Percentiles rank a stretch among this genome's conserved stretches.
phyloP scores from a whole-genome alignment of 1,140 invertebrate species.

The Paraescarpia echinospica region DNA sequence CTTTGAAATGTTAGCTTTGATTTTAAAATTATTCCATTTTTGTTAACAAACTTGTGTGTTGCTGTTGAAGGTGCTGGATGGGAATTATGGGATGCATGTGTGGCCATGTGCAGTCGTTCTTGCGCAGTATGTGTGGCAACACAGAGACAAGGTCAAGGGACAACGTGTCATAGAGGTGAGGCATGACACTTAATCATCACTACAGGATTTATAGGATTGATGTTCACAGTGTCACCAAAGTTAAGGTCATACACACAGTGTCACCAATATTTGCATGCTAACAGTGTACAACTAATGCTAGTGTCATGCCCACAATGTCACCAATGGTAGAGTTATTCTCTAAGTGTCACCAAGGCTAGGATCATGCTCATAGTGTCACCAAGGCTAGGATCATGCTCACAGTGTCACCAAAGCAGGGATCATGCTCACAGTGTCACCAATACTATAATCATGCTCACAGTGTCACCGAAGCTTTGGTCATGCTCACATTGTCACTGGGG shows the following conservation, averaged over 20 bases:
- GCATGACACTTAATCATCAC: not conserved
- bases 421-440: not conserved
- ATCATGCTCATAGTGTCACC: not conserved
- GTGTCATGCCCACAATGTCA: not conserved
- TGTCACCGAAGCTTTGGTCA: not conserved
- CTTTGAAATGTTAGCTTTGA: too few species aligned
- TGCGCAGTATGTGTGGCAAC: constrained; percentile 87
- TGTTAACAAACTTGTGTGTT: too few species aligned
- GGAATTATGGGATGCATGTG: constrained; percentile 90
- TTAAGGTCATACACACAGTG: not conserved
- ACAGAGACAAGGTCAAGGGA: constrained; percentile 68
- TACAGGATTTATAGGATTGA: not conserved
- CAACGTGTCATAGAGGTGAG: constrained; percentile 49
- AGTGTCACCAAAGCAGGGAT: not conserved
- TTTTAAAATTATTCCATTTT: too few species aligned
- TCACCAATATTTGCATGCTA: not conserved
- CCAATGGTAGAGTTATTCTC: not conserved
- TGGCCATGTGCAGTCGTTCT: constrained; percentile 91
- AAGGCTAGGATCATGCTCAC: not conserved
- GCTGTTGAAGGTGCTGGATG: constrained; percentile 48
- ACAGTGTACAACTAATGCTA: not conserved
- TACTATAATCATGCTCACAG: not conserved
- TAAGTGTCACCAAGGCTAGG: not conserved
- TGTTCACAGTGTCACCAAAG: not conserved
- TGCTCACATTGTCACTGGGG: not conserved